A percentile compares a stretch with the other conserved stretches of the same genome.
Conservation (phyloP, 2,888 invertebrate genomes). For the Agrochola lota region DNA sequence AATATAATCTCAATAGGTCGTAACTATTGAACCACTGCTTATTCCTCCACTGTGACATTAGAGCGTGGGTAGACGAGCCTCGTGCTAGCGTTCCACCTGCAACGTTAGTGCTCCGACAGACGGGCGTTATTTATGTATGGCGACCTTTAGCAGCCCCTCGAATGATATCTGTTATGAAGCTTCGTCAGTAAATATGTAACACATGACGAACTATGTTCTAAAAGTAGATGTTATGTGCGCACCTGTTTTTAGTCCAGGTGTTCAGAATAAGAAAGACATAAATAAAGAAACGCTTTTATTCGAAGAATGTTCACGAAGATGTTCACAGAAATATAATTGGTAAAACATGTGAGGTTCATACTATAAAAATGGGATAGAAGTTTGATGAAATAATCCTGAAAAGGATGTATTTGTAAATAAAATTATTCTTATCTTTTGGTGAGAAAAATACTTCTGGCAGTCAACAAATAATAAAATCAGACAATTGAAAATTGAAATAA, state of each 20-base stretch:
- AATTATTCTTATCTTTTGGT: background rate
- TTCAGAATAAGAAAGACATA: conserved; percentile 5
- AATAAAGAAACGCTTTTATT: conserved; percentile 26
- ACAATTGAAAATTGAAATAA: background rate
- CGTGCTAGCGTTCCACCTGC: conserved; percentile 54
- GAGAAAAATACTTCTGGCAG: background rate
- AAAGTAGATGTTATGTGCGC: conserved; percentile 40
- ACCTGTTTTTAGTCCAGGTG: conserved; percentile 50
- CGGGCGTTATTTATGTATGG: conserved; percentile 59
- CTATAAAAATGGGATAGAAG: background rate
- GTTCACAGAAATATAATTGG: background rate
- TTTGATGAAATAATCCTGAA: background rate
- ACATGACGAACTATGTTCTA: conserved; percentile 9
- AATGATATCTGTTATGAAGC: conserved; percentile 48
- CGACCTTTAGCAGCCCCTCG: conserved; percentile 51
- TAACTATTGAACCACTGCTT: conserved; percentile 24
- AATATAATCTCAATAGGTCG: background rate
- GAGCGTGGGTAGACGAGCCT: conserved; percentile 46
- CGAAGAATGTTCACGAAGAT: background rate
- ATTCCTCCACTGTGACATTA: conserved; percentile 34
- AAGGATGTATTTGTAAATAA: background rate
- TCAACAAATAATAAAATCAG: background rate
- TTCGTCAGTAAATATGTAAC: conserved; percentile 31
- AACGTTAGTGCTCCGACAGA: conserved; percentile 38
- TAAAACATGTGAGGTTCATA: background rate